Conservation (phyloP, 1,140 invertebrate genomes). For the Diprion similis region DNA sequence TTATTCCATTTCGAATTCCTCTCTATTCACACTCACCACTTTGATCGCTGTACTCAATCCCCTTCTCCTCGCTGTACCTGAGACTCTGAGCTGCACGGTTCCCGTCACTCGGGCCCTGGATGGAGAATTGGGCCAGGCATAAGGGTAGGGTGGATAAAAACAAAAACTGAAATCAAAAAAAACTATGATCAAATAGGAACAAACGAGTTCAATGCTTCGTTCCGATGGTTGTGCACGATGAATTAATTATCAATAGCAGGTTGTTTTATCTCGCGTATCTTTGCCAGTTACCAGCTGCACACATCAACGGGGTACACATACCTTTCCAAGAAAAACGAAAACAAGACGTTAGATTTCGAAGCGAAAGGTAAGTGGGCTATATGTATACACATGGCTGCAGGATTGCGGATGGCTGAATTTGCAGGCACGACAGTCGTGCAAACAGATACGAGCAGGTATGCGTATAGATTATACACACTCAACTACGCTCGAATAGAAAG, state of each 20-base stretch:
- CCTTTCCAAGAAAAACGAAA: background rate
- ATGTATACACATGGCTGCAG: background rate
- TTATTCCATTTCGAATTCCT: background rate
- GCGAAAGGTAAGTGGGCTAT: slow-evolving; percentile 1
- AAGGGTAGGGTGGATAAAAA: slow-evolving; percentile 45
- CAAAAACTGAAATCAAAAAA: slow-evolving; percentile 43
- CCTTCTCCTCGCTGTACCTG: slow-evolving; percentile 52
- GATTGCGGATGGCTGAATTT: background rate
- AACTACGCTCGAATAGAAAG: slow-evolving; percentile 36
- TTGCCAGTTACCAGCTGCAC: background rate
- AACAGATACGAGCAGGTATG: background rate
- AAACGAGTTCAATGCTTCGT: background rate
- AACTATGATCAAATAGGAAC: background rate
- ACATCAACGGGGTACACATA: background rate
- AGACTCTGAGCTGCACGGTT: slow-evolving; percentile 55
- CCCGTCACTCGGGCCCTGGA: slow-evolving; percentile 57
- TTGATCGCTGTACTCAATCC: slow-evolving; percentile 53
- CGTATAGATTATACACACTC: background rate
- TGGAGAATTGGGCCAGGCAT: slow-evolving; percentile 55
- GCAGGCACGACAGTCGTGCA: background rate
- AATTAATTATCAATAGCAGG: too few relatives aligned
- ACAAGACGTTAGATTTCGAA: background rate
- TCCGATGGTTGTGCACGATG: background rate
- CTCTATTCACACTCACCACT: slow-evolving; percentile 42
- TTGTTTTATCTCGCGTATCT: too few relatives aligned